A percentile compares a stretch with the other conserved stretches of the same genome.
Evolutionary conservation across 2,797 vertebrate genomes (phyloP).

Genomic region (Brachyalestes nurse): DNA sequence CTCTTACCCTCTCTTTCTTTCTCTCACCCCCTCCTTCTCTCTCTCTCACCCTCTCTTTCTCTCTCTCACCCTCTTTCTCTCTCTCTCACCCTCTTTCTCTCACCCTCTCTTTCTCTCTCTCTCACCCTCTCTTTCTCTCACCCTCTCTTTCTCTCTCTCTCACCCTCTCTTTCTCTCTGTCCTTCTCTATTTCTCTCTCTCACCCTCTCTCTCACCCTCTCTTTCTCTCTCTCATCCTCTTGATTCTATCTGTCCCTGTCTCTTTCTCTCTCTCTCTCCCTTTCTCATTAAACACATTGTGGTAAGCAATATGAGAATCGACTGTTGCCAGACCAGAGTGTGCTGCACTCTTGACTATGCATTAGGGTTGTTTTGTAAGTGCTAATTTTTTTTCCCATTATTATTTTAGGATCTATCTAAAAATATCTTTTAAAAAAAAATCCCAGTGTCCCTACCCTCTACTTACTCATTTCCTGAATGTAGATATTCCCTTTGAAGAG

Average conservation of each 20-base stretch:
- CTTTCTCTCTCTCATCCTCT: no score
- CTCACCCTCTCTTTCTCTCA: no score
- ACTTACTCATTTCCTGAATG: conserved; percentile 46
- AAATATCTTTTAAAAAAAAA: conserved; percentile 20
- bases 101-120: no score
- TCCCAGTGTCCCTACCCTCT: conserved; percentile 16
- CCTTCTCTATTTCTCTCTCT: neutral
- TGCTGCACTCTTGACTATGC: neutral
- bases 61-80: no score
- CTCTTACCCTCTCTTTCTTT: no score
- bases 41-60: no score
- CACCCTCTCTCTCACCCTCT: neutral
- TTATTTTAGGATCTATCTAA: conserved; percentile 27
- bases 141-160: no score
- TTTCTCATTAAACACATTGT: neutral
- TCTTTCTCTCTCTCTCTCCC: no score
- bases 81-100: no score
- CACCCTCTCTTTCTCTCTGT: no score
- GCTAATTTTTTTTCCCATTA: conserved; percentile 3
- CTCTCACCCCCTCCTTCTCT: no score
- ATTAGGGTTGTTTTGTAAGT: conserved; percentile 24
- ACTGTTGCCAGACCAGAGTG: neutral
- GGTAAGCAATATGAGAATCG: neutral
- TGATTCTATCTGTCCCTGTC: no score
- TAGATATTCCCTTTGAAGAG: conserved; percentile 41